These are phyloP conservation scores for Eupithecia inturbata DNA, from an alignment of 2,888 invertebrate species.

Conservation along the genomic window DNA sequence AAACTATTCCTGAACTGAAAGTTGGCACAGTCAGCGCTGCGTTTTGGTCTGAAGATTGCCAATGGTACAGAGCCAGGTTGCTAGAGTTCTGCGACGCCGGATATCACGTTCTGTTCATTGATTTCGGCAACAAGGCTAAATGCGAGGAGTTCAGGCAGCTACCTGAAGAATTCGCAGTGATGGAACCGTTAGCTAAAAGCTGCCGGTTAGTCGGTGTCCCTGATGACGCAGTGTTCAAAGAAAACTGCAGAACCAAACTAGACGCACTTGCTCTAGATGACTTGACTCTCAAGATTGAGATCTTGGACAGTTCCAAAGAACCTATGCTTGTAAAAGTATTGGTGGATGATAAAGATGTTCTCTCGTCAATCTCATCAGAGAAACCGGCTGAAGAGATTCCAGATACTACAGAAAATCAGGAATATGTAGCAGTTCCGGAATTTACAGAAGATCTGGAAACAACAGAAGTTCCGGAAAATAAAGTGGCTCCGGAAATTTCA, in stretches of 20 bases:
- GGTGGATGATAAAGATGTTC: conserved; percentile 79
- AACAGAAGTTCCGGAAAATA: neutral
- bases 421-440: neutral
- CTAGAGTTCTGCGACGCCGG: conserved; percentile 83
- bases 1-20: conserved; percentile 77
- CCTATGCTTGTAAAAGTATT: conserved; percentile 85
- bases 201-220: conserved; percentile 82
- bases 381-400: conserved; percentile 22
- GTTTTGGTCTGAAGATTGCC: conserved; percentile 86
- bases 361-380: conserved; percentile 49
- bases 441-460: neutral
- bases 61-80: conserved; percentile 87
- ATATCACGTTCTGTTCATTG: conserved; percentile 86
- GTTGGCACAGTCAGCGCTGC: conserved; percentile 87
- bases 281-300: conserved; percentile 83
- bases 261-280: conserved; percentile 67
- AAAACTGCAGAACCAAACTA: conserved; percentile 65
- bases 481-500: neutral
- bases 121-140: conserved; percentile 88
- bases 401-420: neutral
- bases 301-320: conserved; percentile 84
- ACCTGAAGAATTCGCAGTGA: conserved; percentile 83
- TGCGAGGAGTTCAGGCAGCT: conserved; percentile 85
- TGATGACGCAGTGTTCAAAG: conserved; percentile 74
- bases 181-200: conserved; percentile 86